Evolutionary conservation across 2,797 vertebrate species (phyloP), one percentile per base, ranked within the genome.

Genomic region (Phrynocephalus guinanensis): DNA sequence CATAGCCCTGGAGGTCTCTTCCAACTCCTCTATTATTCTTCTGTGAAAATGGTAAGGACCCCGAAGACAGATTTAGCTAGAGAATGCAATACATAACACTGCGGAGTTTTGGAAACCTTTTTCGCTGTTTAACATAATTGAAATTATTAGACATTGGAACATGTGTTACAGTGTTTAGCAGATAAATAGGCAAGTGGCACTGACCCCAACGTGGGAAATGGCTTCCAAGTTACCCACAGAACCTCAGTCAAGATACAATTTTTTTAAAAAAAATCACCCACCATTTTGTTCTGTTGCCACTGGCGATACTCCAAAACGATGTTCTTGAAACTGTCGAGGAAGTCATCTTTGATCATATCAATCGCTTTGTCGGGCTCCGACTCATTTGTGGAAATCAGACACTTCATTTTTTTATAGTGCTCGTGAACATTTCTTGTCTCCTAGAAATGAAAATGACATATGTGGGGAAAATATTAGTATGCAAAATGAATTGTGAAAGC

Each of bases 341-440:
- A 96, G 73, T 98, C 97, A 82, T 96, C 95, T 52, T 95, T 97
- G 93, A 97, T 94, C 93, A 99, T 95, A 91, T 92, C 96, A 28
- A 98, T n/a, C 0, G 97, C 91, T 0, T 95, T 95, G 86, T 96
- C 94, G 0, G 94, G 90, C 75, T 93, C 92, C n/a, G 95, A 95
- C 13, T 95, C 91, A 33, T 95, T 86, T 15, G 90, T 77, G 15
- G 95, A 96, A 88, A 97, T 95, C 1, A 94, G 91, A 1, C 94
- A 92, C 92, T 99, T 99, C 95, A 98, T 95, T 90, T 97, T 97
- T 83, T 97, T 96, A 72, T 99, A 99, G 92, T 98, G 97, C 0
- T 97, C 93, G 0, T 99, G 97, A 92, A 99, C 91, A 91, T 99
- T 98, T 86, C 97, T 93, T 82, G 99, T 86, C 92, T 99, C 99